Conservation (phyloP, 2,113 vertebrate species). For the Stigmatopora argus region DNA sequence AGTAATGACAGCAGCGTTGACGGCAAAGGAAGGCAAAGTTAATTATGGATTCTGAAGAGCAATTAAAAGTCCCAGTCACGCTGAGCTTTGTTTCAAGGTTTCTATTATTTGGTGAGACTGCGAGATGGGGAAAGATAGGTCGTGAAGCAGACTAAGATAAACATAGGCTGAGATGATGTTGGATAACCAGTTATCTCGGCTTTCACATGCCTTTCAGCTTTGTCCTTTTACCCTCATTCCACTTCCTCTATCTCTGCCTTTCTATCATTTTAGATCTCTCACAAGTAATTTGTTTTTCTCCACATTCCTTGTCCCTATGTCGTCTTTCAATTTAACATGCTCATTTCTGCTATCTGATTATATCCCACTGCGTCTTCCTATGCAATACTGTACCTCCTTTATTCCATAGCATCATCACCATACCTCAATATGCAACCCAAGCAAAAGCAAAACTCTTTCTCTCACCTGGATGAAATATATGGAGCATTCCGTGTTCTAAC, state of each 20-base stretch:
- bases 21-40: constrained; percentile 46
- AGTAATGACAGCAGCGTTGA: constrained; percentile 38
- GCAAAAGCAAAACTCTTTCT: constrained; percentile 31
- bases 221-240: constrained; percentile 56
- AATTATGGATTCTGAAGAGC: constrained; percentile 65
- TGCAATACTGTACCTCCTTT: constrained; percentile 1
- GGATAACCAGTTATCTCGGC: constrained; percentile 62
- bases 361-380: constrained; percentile 38
- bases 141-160: constrained; percentile 47
- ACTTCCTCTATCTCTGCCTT: constrained; percentile 40
- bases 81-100: constrained; percentile 61
- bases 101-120: constrained; percentile 62
- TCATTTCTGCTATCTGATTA: constrained; percentile 34
- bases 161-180: constrained; percentile 48
- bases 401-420: constrained; percentile 21
- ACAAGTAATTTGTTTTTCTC: constrained; percentile 51
- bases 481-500: neutral
- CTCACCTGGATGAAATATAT: constrained; percentile 46
- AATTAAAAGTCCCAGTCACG: constrained; percentile 64
- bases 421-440: constrained; percentile 40
- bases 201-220: constrained; percentile 59
- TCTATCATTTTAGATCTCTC: constrained; percentile 51
- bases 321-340: constrained; percentile 49
- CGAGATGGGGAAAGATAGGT: constrained; percentile 52
- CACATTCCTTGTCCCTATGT: constrained; percentile 35